Evolutionary conservation across 2,888 invertebrate genomes (phyloP).

Genomic region (Capitulum mitella): DNA sequence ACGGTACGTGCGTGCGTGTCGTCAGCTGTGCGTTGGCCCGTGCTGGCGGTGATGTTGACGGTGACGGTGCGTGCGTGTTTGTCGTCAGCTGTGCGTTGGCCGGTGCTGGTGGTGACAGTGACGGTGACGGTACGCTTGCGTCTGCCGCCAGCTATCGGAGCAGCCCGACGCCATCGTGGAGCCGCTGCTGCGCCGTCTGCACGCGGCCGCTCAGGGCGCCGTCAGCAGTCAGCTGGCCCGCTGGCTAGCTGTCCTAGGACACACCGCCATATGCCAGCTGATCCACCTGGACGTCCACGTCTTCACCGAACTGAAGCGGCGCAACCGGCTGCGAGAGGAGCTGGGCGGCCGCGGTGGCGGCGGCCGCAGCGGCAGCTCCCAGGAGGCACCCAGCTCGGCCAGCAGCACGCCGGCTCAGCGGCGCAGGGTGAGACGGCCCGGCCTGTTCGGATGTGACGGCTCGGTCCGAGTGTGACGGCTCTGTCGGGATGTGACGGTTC

Average conservation of each 20-base stretch:
- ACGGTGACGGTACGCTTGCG: no score
- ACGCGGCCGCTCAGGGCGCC: background rate
- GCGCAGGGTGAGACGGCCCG: constrained; percentile 26
- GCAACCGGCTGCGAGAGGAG: constrained; percentile 49
- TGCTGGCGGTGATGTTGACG: no score
- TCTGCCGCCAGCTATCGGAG: background rate
- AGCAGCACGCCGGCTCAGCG: constrained; percentile 30
- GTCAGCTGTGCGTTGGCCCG: no score
- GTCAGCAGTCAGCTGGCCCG: constrained; percentile 42
- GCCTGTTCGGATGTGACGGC: no score
- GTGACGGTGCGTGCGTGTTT: no score
- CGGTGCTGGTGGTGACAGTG: no score
- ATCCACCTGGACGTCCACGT: constrained; percentile 73
- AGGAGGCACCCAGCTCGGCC: constrained; percentile 52
- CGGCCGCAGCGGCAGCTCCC: constrained; percentile 11
- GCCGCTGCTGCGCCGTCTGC: background rate
- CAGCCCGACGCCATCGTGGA: background rate
- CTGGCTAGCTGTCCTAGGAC: constrained; percentile 58
- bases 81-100: no score
- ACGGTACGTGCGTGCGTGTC: no score
- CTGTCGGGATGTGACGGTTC: no score
- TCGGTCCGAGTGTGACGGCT: no score
- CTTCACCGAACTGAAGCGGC: constrained; percentile 70
- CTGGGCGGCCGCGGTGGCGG: constrained; percentile 41
- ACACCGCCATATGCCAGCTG: constrained; percentile 66